Base-by-base conservation (phyloP, 2,888 invertebrate genomes). In the Epinotia demarniana region DNA sequence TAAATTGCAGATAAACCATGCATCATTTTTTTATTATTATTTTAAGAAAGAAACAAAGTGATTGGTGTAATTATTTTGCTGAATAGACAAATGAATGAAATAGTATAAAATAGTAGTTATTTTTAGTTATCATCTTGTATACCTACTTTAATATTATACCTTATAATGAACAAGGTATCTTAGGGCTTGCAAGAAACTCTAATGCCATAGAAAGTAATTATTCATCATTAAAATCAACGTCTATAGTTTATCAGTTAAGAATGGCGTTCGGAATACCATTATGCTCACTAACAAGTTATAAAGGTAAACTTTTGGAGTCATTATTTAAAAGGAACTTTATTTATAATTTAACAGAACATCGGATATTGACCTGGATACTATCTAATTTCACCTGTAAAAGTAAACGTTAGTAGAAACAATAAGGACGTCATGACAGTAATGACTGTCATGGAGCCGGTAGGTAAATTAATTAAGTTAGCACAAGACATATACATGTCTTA, bases 401-500 rank as follows among this genome's bases (percentile, higher is more conserved):
- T 53, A 16, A 53, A 5, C 13, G 53, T 49, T 16, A 58, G 4
- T 27, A 27, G 23, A 27, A 27, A 4, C 61, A 61, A 33, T 61
- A n/a, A 61, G 23, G 27, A 33, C 19, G 43, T 39, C 68, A 68
- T 43, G 13, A 58, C 39, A 39, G 33, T 55, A 68, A 58, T 19
- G 39, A 67, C 39, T 43, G 12, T 43, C 23, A 69, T 18, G 46
- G 46, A 69, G 27, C 60, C 58, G n/a, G 46, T 60, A 60, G 23
- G 60, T 12, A 46, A n/a, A 58, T 69, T 60, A 69, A 60, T 69
- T n/a, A 60, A 46, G 60, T 69, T 69, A 67, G 39, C 63, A 53
- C 23, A 57, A 33, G 18, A 12, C 55, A 43, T 53, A 43, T 53
- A 27, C 1, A 27, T 27, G 39, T 67, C 19, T 63, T 16, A 19